Base-by-base conservation (phyloP, 2,888 invertebrate species). In the Lasiommata megera region DNA sequence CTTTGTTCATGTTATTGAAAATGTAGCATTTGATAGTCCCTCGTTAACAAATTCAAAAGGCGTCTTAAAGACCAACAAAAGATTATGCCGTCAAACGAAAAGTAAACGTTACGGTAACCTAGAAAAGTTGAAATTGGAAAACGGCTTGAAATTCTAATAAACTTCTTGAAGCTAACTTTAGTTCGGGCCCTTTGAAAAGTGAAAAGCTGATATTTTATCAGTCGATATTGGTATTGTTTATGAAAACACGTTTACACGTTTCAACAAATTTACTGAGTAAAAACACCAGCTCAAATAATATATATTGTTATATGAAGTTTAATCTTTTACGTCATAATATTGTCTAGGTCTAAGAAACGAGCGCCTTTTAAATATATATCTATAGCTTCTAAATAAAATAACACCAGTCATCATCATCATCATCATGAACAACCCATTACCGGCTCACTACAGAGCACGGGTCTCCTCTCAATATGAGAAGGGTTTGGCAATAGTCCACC, bases 81-180 rank as follows among this genome's bases (percentile, higher is more conserved):
- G 77, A 80, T 78, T 77, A 82, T 77, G 72, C 76, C 75, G 74
- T 79, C 81, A 82, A 85, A 82, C 68, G 67, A 56, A 71, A 79
- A 74, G 83, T 84, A 87, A 87, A 86, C 80, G 77, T 79, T 58
- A 75, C 74, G 73, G 72, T 76, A 76, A 76, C 76, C 77, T 76
- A 76, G 71, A 69, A 76, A 88, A 87, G 84, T 86, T 88, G 79
- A 88, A 88, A 88, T 88, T 87, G 79, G 85, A 82, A 88, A 87
- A 80, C 77, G 77, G 77, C 80, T 79, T 84, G 84, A 83, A 81
- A 83, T 84, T 79, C 82, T 80, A 79, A 81, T 82, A 80, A 81
- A 84, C 84, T 80, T 84, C 88, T 83, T 67, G 71, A 67, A 84
- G 85, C 81, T 64, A 81, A 82, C 76, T 83, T 81, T 71, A 80